A percentile compares a stretch with the other conserved stretches of the same genome.
phyloP scores from a whole-genome alignment of 1,140 invertebrate genomes.

The Luehdorfia chinensis region DNA sequence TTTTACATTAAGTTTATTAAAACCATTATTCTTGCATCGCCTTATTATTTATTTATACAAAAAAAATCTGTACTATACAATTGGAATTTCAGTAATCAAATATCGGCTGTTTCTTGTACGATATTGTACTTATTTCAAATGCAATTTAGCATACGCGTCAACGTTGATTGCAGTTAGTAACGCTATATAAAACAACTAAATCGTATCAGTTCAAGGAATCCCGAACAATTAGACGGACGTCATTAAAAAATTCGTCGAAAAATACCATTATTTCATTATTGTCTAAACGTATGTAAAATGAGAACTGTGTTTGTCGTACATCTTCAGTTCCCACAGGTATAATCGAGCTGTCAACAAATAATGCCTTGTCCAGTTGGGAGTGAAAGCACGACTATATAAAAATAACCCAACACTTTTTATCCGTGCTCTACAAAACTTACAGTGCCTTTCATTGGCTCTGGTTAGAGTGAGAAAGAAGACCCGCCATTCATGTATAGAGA shows the following conservation, averaged over 20 bases:
- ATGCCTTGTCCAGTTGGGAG: constrained; percentile 9
- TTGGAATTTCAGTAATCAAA: too few species aligned
- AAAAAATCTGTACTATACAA: too few species aligned
- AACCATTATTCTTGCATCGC: too few species aligned
- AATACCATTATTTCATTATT: constrained; percentile 10
- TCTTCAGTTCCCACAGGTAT: constrained; percentile 10
- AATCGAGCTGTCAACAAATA: constrained; percentile 12
- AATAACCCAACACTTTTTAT: constrained; percentile 14
- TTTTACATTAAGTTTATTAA: too few species aligned
- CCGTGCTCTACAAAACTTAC: constrained; percentile 2
- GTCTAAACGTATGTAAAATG: constrained; percentile 4
- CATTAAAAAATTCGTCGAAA: neutral
- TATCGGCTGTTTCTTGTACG: too few species aligned
- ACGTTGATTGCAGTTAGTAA: too few species aligned
- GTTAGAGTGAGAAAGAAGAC: constrained; percentile 4
- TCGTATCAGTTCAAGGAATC: constrained; percentile 2
- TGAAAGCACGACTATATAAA: constrained; percentile 12
- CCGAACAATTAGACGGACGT: constrained; percentile 6
- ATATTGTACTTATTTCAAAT: too few species aligned
- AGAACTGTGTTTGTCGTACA: neutral
- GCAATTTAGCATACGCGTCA: too few species aligned
- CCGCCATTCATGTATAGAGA: constrained; percentile 34
- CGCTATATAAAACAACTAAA: neutral
- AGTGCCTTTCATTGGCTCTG: constrained; percentile 7
- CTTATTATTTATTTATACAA: too few species aligned